Evolutionary conservation across 1,140 invertebrate species (phyloP).

Genomic region (Aphis craccivora): DNA sequence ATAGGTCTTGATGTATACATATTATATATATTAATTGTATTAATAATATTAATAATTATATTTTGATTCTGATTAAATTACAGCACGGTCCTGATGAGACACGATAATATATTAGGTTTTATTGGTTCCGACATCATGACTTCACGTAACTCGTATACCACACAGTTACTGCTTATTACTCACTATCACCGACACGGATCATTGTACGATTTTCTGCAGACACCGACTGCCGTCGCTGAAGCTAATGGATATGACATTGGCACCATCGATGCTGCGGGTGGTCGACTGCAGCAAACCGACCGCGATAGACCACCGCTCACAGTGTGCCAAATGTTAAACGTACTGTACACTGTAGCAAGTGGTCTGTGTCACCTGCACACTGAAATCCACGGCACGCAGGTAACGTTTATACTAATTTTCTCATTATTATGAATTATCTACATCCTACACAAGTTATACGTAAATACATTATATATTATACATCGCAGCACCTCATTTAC

Average conservation of each 20-base stretch:
- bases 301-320: slow-evolving; percentile 68
- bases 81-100: slow-evolving; percentile 75
- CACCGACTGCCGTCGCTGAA: not conserved
- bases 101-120: slow-evolving; percentile 90
- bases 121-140: slow-evolving; percentile 88
- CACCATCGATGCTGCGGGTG: not conserved
- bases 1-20: too few species aligned
- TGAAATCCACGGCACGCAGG: slow-evolving; percentile 87
- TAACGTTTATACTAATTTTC: not conserved
- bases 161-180: slow-evolving; percentile 88
- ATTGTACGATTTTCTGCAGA: slow-evolving; percentile 87
- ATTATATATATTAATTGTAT: not conserved
- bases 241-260: not conserved
- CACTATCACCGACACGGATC: slow-evolving; percentile 94
- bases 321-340: slow-evolving; percentile 79
- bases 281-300: slow-evolving; percentile 64
- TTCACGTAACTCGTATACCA: slow-evolving; percentile 77
- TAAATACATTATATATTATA: not conserved
- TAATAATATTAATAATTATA: not conserved
- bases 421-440: not conserved
- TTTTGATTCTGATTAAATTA: not conserved
- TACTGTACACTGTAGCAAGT: slow-evolving; percentile 83
- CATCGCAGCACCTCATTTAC: not conserved
- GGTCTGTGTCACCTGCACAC: slow-evolving; percentile 94
- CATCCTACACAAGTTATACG: not conserved